A percentile compares a stretch with the other conserved stretches of the same genome.
These are phyloP conservation scores for Cephalopachus bancanus DNA, from an alignment of 2,797 vertebrate species.

Conservation along the genomic window DNA sequence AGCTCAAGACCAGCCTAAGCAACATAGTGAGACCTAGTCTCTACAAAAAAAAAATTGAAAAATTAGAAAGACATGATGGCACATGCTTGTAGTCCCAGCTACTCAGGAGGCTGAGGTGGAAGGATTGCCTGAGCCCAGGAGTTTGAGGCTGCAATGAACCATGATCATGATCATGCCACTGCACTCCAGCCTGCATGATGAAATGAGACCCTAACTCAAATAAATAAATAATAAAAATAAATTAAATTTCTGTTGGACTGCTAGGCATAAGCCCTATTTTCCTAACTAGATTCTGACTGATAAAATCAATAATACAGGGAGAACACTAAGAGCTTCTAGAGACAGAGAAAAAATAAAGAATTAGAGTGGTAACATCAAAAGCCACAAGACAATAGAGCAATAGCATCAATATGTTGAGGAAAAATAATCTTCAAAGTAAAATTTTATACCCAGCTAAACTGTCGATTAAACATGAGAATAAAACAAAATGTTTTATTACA, in stretches of 20 bases:
- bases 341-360: neutral
- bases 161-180: no score
- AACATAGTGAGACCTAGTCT: no score
- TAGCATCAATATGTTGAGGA: neutral
- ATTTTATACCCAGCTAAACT: constrained; percentile 68
- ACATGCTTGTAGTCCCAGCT: no score
- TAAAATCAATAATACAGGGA: neutral
- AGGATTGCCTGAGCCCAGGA: no score
- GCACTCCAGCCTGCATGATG: no score
- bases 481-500: constrained; percentile 8
- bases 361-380: constrained; percentile 33
- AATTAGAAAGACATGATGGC: no score
- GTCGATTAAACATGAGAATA: neutral
- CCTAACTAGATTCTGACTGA: neutral
- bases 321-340: constrained; percentile 19
- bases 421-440: constrained; percentile 31
- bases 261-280: neutral
- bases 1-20: no score
- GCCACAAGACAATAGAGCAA: neutral
- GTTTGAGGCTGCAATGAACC: no score
- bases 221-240: no score
- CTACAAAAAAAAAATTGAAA: no score
- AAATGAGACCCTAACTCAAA: no score
- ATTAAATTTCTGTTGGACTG: constrained; percentile 3
- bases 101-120: no score